phyloP scores from a whole-genome alignment of 2,797 vertebrate species.

The Poecilia picta region DNA sequence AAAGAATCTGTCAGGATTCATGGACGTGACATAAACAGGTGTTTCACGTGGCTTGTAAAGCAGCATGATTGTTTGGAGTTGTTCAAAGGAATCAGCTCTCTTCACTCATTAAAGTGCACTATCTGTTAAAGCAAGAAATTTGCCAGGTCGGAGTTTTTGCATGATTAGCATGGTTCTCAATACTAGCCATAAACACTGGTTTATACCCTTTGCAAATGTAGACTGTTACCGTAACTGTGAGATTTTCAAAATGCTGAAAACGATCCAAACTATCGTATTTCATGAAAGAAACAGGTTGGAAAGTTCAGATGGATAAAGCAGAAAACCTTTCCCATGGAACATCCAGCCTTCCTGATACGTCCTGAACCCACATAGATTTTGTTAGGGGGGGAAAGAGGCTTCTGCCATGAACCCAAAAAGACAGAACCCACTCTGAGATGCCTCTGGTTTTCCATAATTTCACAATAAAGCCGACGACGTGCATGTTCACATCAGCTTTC shows the following conservation, averaged over 20 bases:
- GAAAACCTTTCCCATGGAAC: background rate
- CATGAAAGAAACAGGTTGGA: background rate
- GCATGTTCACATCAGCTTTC: background rate
- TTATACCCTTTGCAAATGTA: background rate
- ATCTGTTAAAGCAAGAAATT: background rate
- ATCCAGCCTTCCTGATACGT: background rate
- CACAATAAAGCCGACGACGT: background rate
- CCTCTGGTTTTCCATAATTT: background rate
- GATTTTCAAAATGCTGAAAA: background rate
- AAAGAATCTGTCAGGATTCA: background rate
- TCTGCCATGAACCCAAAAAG: background rate
- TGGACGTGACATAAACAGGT: constrained; percentile 16
- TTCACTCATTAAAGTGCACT: constrained; percentile 14
- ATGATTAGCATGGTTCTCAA: background rate
- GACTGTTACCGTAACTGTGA: background rate
- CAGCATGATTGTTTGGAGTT: constrained; percentile 10
- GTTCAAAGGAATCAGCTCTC: constrained; percentile 48
- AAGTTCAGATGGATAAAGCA: background rate
- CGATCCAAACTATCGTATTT: background rate
- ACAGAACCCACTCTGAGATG: background rate
- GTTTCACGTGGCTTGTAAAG: constrained; percentile 27
- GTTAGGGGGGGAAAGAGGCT: background rate
- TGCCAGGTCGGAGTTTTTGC: background rate
- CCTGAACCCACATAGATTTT: background rate
- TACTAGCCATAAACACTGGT: background rate